Evolutionary conservation across 2,888 invertebrate genomes (phyloP).

Genomic region (Apamea anceps): DNA sequence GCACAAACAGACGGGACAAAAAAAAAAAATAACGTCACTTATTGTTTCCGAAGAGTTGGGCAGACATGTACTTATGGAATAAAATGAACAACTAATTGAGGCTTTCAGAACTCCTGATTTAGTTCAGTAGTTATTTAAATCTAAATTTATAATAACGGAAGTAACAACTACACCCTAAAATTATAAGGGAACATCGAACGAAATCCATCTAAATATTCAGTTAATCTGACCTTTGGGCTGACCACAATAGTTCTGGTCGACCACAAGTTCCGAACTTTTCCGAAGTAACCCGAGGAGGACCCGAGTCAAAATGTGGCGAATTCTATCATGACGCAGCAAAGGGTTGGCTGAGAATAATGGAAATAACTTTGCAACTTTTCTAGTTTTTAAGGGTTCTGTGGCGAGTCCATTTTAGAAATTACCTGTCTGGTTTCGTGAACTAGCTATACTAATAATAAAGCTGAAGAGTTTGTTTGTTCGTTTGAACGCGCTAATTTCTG

Average conservation of each 20-base stretch:
- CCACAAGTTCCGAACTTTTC: slow-evolving; percentile 50
- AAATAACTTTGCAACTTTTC: slow-evolving; percentile 19
- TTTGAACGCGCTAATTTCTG: too few relatives aligned
- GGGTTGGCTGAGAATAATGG: slow-evolving; percentile 13
- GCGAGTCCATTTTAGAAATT: background rate
- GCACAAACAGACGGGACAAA: too few relatives aligned
- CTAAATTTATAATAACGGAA: background rate
- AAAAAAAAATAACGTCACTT: too few relatives aligned
- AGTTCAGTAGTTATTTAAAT: background rate
- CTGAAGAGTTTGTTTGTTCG: too few relatives aligned
- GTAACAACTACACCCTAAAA: background rate
- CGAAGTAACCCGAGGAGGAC: slow-evolving; percentile 10
- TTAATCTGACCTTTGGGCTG: slow-evolving; percentile 48
- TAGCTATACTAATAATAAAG: background rate
- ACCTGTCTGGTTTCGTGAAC: background rate
- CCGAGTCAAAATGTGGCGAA: slow-evolving; percentile 34
- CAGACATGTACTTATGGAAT: too few relatives aligned
- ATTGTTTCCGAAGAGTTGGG: too few relatives aligned
- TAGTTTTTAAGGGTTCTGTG: background rate
- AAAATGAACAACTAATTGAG: background rate
- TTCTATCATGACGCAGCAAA: slow-evolving; percentile 48
- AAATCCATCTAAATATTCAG: slow-evolving; percentile 42
- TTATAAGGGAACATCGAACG: background rate
- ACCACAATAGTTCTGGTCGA: slow-evolving; percentile 52
- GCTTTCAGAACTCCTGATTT: background rate